Conservation (phyloP, 2,797 vertebrate genomes). For the Thamnophis elegans region DNA sequence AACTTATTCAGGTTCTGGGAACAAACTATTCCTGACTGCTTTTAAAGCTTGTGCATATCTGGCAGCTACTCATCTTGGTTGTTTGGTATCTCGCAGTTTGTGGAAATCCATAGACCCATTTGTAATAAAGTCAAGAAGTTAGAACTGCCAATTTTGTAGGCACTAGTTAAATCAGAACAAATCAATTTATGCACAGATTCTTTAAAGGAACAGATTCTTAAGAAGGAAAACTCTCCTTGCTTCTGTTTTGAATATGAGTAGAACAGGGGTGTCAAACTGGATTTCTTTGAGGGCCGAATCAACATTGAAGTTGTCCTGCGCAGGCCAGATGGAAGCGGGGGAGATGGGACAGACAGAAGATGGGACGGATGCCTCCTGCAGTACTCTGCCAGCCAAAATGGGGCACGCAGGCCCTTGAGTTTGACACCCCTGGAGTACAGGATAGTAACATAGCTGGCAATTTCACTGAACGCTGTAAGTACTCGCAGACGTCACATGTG, state of each 20-base stretch:
- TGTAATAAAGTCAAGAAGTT: slow-evolving; percentile 59
- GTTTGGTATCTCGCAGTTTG: slow-evolving; percentile 28
- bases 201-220: slow-evolving; percentile 9
- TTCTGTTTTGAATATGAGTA: slow-evolving; percentile 38
- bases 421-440: neutral
- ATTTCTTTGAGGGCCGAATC: too few species aligned
- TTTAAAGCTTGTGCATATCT: slow-evolving; percentile 53
- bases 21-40: slow-evolving; percentile 61
- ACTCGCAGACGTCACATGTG: neutral
- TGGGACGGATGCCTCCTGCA: too few species aligned
- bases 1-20: slow-evolving; percentile 41
- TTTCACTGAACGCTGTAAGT: neutral
- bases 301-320: too few species aligned
- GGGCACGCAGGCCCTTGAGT: too few species aligned
- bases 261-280: too few species aligned
- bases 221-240: slow-evolving; percentile 29
- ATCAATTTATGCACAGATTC: slow-evolving; percentile 30
- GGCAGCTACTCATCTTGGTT: slow-evolving; percentile 42
- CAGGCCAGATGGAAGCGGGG: too few species aligned
- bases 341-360: too few species aligned
- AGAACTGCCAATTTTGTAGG: slow-evolving; percentile 35
- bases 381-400: too few species aligned
- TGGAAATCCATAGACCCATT: slow-evolving; percentile 33
- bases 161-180: slow-evolving; percentile 44
- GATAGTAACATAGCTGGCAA: neutral